Conservation (phyloP, 2,113 vertebrate species). For the Percopsis transmontana region DNA sequence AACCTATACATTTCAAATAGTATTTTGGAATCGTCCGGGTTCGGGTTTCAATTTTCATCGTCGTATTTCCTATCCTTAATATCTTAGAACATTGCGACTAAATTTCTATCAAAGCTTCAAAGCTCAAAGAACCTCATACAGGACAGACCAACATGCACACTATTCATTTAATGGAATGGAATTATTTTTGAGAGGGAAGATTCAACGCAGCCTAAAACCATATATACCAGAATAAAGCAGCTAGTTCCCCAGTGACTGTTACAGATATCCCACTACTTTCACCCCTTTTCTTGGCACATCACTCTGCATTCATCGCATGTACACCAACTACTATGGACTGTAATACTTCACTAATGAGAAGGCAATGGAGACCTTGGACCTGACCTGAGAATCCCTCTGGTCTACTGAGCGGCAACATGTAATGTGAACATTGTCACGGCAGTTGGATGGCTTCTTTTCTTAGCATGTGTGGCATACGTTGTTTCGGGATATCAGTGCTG, state of each 20-base stretch:
- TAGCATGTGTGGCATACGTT: background rate
- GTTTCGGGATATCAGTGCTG: background rate
- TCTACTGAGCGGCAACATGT: background rate
- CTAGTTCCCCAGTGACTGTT: constrained; percentile 21
- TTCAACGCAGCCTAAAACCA: constrained; percentile 28
- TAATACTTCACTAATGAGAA: constrained; percentile 41
- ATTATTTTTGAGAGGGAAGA: constrained; percentile 18
- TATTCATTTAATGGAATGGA: background rate
- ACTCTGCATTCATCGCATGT: constrained; percentile 41
- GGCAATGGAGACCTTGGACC: constrained; percentile 23
- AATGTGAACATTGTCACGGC: constrained; percentile 3
- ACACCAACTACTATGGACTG: constrained; percentile 25
- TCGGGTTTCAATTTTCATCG: no score
- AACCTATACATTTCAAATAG: no score
- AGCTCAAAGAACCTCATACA: background rate
- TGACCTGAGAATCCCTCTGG: constrained; percentile 28
- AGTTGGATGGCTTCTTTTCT: constrained; percentile 15
- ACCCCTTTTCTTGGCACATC: constrained; percentile 27
- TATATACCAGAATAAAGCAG: constrained; percentile 46
- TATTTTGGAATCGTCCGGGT: no score
- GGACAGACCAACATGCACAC: no score
- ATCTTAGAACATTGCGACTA: no score
- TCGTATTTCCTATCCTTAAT: no score
- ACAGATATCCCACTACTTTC: constrained; percentile 37
- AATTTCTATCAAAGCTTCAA: no score